Percentiles rank a stretch among this genome's conserved stretches.
Evolutionary conservation across 2,113 vertebrate species (phyloP).

Genomic region (Excalfactoria chinensis): DNA sequence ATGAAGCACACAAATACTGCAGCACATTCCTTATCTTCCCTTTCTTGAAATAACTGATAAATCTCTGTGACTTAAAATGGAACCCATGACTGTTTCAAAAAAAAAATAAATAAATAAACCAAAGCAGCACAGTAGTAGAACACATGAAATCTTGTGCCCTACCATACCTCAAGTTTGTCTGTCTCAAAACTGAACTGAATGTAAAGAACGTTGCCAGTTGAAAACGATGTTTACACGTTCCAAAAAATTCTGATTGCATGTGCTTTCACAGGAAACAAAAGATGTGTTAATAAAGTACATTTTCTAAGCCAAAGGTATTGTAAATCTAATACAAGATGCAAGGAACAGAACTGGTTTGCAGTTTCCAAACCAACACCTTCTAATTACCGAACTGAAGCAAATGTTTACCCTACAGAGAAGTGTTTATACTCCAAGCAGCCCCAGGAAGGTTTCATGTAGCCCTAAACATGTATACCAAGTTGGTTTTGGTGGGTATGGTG

Average conservation of each 20-base stretch:
- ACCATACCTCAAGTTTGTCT: background rate
- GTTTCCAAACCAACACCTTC: background rate
- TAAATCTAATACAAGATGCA: slow-evolving; percentile 17
- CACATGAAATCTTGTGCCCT: background rate
- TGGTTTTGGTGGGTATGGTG: background rate
- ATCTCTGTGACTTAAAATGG: background rate
- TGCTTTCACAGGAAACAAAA: background rate
- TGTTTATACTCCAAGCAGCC: background rate
- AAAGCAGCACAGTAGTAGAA: background rate
- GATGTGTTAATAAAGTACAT: background rate
- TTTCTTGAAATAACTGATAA: background rate
- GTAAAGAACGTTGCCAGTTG: background rate
- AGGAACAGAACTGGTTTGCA: background rate
- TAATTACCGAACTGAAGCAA: slow-evolving; percentile 17
- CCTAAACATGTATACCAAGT: background rate
- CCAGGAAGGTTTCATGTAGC: background rate
- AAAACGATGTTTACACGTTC: background rate
- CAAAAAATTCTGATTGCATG: background rate
- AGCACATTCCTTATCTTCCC: background rate
- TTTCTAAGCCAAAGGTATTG: slow-evolving; percentile 6
- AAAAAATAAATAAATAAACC: background rate
- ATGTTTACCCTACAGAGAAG: background rate
- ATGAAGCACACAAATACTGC: background rate
- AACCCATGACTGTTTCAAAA: background rate
- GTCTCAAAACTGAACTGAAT: background rate